Evolutionary conservation across 2,888 invertebrate species (phyloP).

Genomic region (Gastrophysa polygoni): DNA sequence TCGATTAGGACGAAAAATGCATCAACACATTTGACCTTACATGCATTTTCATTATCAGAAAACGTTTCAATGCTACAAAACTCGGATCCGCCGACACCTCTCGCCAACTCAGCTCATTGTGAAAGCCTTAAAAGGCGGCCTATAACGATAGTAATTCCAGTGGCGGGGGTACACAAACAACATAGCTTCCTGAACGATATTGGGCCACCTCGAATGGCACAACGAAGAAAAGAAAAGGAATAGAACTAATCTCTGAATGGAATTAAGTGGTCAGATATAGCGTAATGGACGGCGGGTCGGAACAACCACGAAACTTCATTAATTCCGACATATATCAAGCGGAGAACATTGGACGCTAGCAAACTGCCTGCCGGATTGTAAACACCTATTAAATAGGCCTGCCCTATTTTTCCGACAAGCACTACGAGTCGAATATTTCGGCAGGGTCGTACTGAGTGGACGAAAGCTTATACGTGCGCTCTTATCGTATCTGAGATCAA

Average conservation of each 20-base stretch:
- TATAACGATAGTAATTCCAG: no score
- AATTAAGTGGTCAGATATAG: not conserved
- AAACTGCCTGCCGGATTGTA: not conserved
- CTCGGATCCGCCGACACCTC: no score
- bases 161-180: no score
- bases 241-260: not conserved
- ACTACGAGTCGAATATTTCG: not conserved
- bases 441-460: not conserved
- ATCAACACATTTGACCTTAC: no score
- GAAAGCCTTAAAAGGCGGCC: no score
- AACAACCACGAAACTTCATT: not conserved
- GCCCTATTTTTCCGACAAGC: constrained; percentile 3
- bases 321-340: not conserved
- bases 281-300: not conserved
- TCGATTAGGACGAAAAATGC: no score
- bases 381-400: constrained; percentile 8
- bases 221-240: not conserved
- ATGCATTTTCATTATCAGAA: no score
- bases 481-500: no score
- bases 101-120: no score
- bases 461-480: no score
- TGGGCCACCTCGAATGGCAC: not conserved
- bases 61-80: no score
- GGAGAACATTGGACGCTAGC: not conserved
- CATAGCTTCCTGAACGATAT: not conserved